Conservation (phyloP, 1,140 invertebrate species). For the Drosophila setifemur region DNA sequence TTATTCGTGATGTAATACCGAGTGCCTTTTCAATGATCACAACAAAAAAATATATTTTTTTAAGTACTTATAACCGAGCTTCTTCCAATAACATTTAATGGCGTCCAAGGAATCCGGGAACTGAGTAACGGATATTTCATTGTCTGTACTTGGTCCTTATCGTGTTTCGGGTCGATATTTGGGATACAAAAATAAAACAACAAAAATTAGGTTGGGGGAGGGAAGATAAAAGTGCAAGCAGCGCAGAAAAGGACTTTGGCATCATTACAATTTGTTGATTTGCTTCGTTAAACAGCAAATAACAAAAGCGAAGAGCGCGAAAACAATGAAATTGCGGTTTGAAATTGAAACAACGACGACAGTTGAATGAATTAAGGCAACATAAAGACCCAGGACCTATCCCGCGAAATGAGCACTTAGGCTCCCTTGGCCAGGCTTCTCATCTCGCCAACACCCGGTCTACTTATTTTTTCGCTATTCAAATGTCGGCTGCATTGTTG, state of each 20-base stretch:
- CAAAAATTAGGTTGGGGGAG: neutral
- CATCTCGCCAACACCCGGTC: neutral
- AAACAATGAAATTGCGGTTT: conserved; percentile 23
- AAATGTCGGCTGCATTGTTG: conserved; percentile 58
- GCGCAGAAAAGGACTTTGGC: conserved; percentile 66
- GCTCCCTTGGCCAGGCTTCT: conserved; percentile 29
- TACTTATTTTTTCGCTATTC: conserved; percentile 45
- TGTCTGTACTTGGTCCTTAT: conserved; percentile 30
- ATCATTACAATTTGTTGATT: conserved; percentile 81
- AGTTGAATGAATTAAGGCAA: conserved; percentile 58
- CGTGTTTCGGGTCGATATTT: conserved; percentile 14
- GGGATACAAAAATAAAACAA: conserved; percentile 13
- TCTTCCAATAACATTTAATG: too few species aligned
- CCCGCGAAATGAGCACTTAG: conserved; percentile 26
- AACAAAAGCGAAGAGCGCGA: conserved; percentile 36
- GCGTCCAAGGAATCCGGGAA: too few species aligned
- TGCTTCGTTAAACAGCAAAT: conserved; percentile 81
- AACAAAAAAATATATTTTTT: too few species aligned
- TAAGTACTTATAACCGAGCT: too few species aligned
- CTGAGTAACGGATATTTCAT: neutral
- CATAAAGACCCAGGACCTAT: conserved; percentile 45
- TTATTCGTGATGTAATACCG: too few species aligned
- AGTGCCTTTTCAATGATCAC: too few species aligned
- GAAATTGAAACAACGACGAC: conserved; percentile 61
- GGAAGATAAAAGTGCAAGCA: conserved; percentile 64